phyloP scores from a whole-genome alignment of 2,888 invertebrate genomes.

The Drosophila ustulata region DNA sequence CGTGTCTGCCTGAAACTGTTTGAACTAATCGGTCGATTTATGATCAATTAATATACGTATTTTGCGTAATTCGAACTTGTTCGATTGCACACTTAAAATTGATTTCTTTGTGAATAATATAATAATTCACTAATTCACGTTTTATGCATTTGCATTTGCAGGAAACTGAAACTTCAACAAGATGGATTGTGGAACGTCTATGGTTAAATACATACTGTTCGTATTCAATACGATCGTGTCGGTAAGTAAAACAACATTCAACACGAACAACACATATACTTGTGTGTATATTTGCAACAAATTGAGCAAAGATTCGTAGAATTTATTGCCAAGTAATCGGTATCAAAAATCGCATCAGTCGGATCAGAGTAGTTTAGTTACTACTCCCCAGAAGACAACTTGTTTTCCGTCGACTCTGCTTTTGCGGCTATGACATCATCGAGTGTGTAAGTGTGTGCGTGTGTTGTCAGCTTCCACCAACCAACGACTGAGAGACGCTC shows the following conservation, averaged over 20 bases:
- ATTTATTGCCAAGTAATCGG: conserved; percentile 8
- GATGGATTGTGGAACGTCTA: conserved; percentile 88
- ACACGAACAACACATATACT: background rate
- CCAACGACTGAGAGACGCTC: conserved; percentile 13
- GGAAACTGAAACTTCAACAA: conserved; percentile 14
- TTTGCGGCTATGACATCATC: conserved; percentile 57
- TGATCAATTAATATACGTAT: conserved; percentile 3
- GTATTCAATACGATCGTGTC: conserved; percentile 91
- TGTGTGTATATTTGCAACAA: too few species aligned
- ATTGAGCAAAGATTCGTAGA: background rate
- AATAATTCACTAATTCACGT: too few species aligned
- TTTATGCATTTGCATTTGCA: conserved; percentile 16
- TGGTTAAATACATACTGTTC: conserved; percentile 93
- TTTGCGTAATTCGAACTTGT: conserved; percentile 41
- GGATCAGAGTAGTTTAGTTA: background rate
- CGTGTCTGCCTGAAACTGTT: conserved; percentile 5
- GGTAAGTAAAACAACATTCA: conserved; percentile 86
- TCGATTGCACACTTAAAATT: conserved; percentile 7
- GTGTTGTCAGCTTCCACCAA: conserved; percentile 56
- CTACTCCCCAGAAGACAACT: conserved; percentile 13
- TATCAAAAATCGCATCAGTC: conserved; percentile 12
- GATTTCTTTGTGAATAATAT: background rate
- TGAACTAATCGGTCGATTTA: conserved; percentile 10
- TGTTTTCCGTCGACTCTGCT: conserved; percentile 29
- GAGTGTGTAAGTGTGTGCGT: conserved; percentile 10